A percentile compares a stretch with the other conserved stretches of the same genome.
Conservation (phyloP, 2,797 vertebrate genomes). For the Phalloptychus januarius region DNA sequence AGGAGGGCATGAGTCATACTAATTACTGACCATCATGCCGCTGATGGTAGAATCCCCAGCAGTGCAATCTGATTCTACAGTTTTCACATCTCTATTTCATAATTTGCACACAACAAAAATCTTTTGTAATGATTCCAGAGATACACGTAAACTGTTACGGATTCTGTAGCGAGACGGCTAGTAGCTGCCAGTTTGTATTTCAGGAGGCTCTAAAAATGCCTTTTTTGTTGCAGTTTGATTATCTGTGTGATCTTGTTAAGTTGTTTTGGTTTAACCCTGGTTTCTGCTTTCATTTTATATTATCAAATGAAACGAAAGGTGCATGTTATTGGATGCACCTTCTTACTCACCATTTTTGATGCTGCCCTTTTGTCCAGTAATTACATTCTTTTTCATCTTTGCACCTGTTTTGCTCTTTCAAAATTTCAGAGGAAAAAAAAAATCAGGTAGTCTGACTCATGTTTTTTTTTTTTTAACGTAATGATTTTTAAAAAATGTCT, state of each 20-base stretch:
- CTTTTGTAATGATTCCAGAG: constrained; percentile 2
- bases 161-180: background rate
- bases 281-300: constrained; percentile 25
- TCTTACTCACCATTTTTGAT: constrained; percentile 23
- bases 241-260: constrained; percentile 8
- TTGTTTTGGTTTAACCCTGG: constrained; percentile 13
- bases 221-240: background rate
- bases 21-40: constrained; percentile 58
- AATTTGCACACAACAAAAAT: constrained; percentile 4
- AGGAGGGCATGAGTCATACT: constrained; percentile 65
- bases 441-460: background rate
- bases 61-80: constrained; percentile 51
- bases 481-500: constrained; percentile 4
- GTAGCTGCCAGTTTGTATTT: background rate
- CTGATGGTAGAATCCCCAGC: constrained; percentile 49
- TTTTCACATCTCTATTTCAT: background rate
- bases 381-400: constrained; percentile 3
- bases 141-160: background rate
- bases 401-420: constrained; percentile 23
- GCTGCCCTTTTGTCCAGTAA: constrained; percentile 1
- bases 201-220: background rate
- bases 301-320: too few relatives aligned
- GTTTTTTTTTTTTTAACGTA: constrained; percentile 4
- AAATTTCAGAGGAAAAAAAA: background rate
- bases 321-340: constrained; percentile 17